These are phyloP conservation scores for Dicaeum eximium DNA, from an alignment of 2,113 vertebrate genomes.

Conservation along the genomic window DNA sequence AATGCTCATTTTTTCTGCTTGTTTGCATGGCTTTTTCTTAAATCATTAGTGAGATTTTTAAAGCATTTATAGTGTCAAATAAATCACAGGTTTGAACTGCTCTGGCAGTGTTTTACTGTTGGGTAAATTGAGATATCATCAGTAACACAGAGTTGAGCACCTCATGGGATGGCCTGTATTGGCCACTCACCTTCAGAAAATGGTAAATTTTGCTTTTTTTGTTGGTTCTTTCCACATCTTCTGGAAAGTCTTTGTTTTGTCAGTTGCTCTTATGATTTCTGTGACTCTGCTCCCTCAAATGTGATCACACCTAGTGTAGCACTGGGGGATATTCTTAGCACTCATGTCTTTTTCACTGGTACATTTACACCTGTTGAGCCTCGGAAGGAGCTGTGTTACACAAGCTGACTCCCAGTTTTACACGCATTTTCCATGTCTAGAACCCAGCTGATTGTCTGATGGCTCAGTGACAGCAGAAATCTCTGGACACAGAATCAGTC, in stretches of 20 bases:
- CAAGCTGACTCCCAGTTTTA: background rate
- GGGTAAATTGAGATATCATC: background rate
- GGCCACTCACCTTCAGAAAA: background rate
- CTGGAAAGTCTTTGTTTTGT: background rate
- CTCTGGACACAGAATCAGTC: background rate
- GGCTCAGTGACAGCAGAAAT: background rate
- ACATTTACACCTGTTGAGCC: background rate
- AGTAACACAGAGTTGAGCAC: background rate
- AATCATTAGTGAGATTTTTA: background rate
- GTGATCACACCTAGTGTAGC: background rate
- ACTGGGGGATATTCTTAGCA: background rate
- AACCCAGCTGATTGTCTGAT: background rate
- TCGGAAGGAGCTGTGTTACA: background rate
- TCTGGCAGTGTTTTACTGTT: background rate
- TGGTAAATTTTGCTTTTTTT: background rate
- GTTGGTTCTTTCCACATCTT: background rate
- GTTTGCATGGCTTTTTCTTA: background rate
- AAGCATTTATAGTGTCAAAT: background rate
- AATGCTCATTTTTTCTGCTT: background rate
- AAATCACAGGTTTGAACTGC: background rate
- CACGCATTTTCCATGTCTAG: fast-evolving
- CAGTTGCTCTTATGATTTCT: background rate
- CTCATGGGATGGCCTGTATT: background rate
- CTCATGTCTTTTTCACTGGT: background rate
- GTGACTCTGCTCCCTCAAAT: background rate